Evolutionary conservation across 2,888 invertebrate genomes (phyloP).

Genomic region (Cabera pusaria): DNA sequence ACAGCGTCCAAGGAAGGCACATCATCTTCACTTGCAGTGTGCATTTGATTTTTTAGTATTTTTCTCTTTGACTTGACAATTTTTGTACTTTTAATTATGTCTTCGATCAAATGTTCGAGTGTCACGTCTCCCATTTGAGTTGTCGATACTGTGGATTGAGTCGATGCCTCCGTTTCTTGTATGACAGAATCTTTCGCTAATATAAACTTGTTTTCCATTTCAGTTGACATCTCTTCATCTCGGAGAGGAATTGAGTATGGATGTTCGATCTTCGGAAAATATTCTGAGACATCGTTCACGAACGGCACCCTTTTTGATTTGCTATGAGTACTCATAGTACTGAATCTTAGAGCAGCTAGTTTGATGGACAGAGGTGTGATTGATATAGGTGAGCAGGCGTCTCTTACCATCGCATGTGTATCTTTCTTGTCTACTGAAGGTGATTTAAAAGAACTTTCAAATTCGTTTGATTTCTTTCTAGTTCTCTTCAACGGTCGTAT

Average conservation of each 20-base stretch:
- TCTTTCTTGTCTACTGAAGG: slow-evolving; percentile 73
- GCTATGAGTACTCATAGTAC: slow-evolving; percentile 71
- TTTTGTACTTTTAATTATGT: slow-evolving; percentile 83
- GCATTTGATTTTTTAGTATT: slow-evolving; percentile 48
- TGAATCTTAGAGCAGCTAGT: slow-evolving; percentile 83
- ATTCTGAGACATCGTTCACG: slow-evolving; percentile 72
- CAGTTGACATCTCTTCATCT: slow-evolving; percentile 74
- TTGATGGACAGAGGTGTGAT: slow-evolving; percentile 85
- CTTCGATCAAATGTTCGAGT: slow-evolving; percentile 85
- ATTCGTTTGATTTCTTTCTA: slow-evolving; percentile 73
- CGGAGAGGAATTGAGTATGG: slow-evolving; percentile 62
- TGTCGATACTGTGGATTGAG: slow-evolving; percentile 68
- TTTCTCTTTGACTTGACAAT: slow-evolving; percentile 70
- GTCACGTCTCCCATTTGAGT: slow-evolving; percentile 80
- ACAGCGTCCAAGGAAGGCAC: slow-evolving; percentile 55
- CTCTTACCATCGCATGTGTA: slow-evolving; percentile 64
- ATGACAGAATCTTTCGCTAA: slow-evolving; percentile 60
- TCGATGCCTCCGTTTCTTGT: slow-evolving; percentile 51
- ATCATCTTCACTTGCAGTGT: slow-evolving; percentile 49
- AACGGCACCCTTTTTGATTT: slow-evolving; percentile 56
- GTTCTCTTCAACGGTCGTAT: slow-evolving; percentile 70
- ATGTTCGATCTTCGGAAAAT: slow-evolving; percentile 77
- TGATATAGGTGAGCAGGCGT: slow-evolving; percentile 75
- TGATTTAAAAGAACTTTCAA: slow-evolving; percentile 74
- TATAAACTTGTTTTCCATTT: slow-evolving; percentile 79